Evolutionary conservation across 1,140 invertebrate genomes (phyloP), one percentile per base, ranked within the genome.

Genomic region (Dinoponera quadriceps): DNA sequence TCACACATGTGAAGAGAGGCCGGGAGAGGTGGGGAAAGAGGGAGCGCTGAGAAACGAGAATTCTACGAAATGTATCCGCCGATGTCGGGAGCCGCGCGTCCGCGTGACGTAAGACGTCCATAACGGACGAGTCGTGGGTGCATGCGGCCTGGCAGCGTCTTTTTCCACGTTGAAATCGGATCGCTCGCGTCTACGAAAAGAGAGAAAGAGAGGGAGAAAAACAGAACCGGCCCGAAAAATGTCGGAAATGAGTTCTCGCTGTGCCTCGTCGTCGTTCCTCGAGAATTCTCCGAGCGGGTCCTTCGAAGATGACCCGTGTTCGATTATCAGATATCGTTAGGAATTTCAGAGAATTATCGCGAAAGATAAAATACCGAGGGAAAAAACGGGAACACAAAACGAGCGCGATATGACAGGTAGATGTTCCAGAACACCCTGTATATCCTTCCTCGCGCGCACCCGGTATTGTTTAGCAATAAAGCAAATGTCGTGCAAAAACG

Each of bases 31-130:
- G 38, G 38, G 9, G 38, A 11, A 71, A 29, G 59, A 25, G 29
- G 20, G 51, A 16, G 51, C 59, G 57, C 25, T 1, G 65, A 65
- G 69, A 68, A 59, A 55, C 44, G 81, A 74, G 62, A 69, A 78
- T 80, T 80, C 77, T 49, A 83, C 73, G 72, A 80, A 77, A 83
- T 83, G 77, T 80, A 69, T 80, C 65, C 65, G 51, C n/a, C 75
- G 65, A 80, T 80, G 75, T 71, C 16, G 65, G 51, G 65, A 55
- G 75, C 33, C 25, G 65, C 18, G 59, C 73, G 44, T 51, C 59
- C 59, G 73, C 60, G 73, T 80, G 75, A 80, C 65, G 75, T 80
- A 80, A 80, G 75, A 80, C n/a, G n/a, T 80, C 75, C 65, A 80
- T 80, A 80, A 80, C 65, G 75, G 75, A 80, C 65, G 51, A 78